These are phyloP conservation scores for Passer domesticus DNA, from an alignment of 2,113 vertebrate genomes.

Conservation along the genomic window DNA sequence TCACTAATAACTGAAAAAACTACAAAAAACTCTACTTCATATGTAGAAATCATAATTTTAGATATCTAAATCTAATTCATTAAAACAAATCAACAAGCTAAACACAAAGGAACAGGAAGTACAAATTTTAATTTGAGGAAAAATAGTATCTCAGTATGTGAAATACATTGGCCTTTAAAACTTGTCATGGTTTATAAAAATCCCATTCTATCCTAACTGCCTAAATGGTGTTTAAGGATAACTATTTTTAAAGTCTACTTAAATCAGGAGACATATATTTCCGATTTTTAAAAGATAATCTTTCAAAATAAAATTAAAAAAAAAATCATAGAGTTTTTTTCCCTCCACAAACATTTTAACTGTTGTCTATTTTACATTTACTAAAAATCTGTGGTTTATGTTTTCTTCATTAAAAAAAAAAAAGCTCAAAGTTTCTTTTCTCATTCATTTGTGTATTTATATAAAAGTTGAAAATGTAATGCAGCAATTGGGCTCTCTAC, in stretches of 20 bases:
- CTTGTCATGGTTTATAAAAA: not conserved
- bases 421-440: not conserved
- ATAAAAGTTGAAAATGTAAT: not conserved
- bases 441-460: not conserved
- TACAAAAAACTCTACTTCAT: not conserved
- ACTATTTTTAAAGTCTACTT: not conserved
- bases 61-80: not conserved
- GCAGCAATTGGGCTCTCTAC: not conserved
- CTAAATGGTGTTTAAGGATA: not conserved
- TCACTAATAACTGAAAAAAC: not conserved
- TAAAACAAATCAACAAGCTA: not conserved
- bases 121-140: not conserved
- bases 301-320: not conserved
- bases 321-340: not conserved
- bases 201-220: not conserved
- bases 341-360: not conserved
- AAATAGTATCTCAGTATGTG: not conserved
- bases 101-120: not conserved
- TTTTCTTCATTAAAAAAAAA: fast-evolving
- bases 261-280: not conserved
- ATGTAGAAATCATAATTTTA: not conserved
- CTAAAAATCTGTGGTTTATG: not conserved
- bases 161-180: not conserved
- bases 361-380: not conserved
- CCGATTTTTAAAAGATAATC: not conserved